Conservation (phyloP, 2,888 invertebrate species). For the Myopa tessellatipennis region DNA sequence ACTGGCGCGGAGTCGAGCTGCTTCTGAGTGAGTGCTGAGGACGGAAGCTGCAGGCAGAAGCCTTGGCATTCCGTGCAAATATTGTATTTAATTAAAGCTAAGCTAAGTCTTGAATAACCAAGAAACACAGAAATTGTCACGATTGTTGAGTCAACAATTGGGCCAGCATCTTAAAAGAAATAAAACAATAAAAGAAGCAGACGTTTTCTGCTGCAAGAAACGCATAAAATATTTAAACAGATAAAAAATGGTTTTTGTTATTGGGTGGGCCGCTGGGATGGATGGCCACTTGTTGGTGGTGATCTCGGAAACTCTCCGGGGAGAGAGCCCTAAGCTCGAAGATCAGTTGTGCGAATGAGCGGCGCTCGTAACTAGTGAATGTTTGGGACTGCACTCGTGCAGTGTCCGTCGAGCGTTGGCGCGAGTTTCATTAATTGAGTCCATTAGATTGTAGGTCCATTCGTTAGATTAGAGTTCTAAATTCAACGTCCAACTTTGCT, state of each 20-base stretch:
- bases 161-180: slow-evolving; percentile 26
- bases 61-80: slow-evolving; percentile 16
- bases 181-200: slow-evolving; percentile 42
- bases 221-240: slow-evolving; percentile 46
- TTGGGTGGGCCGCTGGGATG: slow-evolving; percentile 18
- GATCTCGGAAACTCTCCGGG: no score
- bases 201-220: slow-evolving; percentile 49
- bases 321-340: no score
- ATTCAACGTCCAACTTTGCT: no score
- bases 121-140: slow-evolving; percentile 22
- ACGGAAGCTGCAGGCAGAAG: background rate
- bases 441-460: no score
- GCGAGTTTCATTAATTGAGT: no score
- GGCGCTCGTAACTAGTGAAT: no score
- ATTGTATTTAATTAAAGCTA: slow-evolving; percentile 32
- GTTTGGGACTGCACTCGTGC: no score
- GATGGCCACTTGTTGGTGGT: background rate
- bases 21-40: background rate
- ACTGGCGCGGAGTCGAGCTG: slow-evolving; percentile 11
- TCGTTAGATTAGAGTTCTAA: no score
- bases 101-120: slow-evolving; percentile 16
- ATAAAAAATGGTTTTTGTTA: slow-evolving; percentile 48
- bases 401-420: no score
- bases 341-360: no score
- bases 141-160: slow-evolving; percentile 26